Percentiles rank a stretch among this genome's conserved stretches.
Conservation (phyloP, 2,797 vertebrate species). For the Sebastes ruberrimus region DNA sequence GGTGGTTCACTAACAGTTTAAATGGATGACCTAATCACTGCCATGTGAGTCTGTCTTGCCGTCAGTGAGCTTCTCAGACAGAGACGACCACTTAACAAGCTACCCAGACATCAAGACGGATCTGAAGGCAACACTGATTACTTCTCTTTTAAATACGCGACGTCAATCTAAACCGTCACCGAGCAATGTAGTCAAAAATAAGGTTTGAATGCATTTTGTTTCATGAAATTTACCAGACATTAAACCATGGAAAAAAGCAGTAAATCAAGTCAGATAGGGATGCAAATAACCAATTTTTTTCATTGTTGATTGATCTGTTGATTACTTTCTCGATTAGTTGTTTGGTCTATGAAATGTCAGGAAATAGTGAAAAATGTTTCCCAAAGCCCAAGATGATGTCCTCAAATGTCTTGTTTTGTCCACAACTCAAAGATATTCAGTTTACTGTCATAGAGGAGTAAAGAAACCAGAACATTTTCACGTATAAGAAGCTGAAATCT, state of each 20-base stretch:
- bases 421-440: not conserved
- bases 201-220: not conserved
- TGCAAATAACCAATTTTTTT: not conserved
- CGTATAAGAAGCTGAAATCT: not conserved
- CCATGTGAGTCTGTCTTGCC: constrained; percentile 56
- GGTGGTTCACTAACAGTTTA: constrained; percentile 65
- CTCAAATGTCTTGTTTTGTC: not conserved
- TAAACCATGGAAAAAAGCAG: not conserved
- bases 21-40: constrained; percentile 75
- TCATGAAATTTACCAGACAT: not conserved
- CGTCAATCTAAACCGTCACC: not conserved
- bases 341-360: not conserved
- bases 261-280: not conserved
- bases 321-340: not conserved
- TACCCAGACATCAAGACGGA: constrained; percentile 18
- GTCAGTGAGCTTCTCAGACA: constrained; percentile 37
- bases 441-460: not conserved
- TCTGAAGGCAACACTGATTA: not conserved
- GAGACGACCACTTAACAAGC: constrained; percentile 40
- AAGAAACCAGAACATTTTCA: not conserved
- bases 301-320: not conserved
- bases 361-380: not conserved
- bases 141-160: constrained; percentile 7
- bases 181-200: not conserved
- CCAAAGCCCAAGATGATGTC: not conserved